Percentiles rank a stretch among this genome's conserved stretches.
These are phyloP conservation scores for Trichoplusia ni DNA, from an alignment of 1,140 invertebrate genomes.

Conservation along the genomic window DNA sequence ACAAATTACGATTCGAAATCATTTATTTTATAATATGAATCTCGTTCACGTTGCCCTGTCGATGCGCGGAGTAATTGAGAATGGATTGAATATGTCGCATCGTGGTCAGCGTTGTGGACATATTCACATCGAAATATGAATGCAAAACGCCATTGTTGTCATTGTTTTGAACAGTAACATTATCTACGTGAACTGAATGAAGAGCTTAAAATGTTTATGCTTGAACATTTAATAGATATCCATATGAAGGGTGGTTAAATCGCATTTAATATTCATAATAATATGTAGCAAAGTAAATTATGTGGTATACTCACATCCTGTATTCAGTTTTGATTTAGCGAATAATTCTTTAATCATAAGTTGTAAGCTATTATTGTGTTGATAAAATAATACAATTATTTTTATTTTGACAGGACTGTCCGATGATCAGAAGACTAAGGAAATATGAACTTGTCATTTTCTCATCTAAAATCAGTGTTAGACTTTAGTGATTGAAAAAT, in stretches of 20 bases:
- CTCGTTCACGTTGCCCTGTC: constrained; percentile 10
- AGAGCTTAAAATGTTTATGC: no score
- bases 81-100: constrained; percentile 12
- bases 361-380: no score
- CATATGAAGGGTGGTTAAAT: no score
- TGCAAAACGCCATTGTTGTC: no score
- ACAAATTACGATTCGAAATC: not conserved
- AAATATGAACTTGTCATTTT: constrained; percentile 42
- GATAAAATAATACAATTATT: not conserved
- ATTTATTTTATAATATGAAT: constrained; percentile 9
- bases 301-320: not conserved
- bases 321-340: no score
- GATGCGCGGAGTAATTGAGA: constrained; percentile 11
- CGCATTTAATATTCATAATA: no score
- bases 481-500: constrained; percentile 46
- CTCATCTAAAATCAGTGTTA: constrained; percentile 61
- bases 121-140: not conserved
- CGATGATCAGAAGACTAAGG: constrained; percentile 59
- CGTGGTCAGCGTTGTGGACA: constrained; percentile 1
- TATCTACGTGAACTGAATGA: no score
- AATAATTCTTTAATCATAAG: no score
- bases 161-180: no score
- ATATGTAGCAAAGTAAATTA: no score
- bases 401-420: constrained; percentile 52
- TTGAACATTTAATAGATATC: no score